These are phyloP conservation scores for Synanceia verrucosa DNA, from an alignment of 2,797 vertebrate genomes.

Conservation along the genomic window DNA sequence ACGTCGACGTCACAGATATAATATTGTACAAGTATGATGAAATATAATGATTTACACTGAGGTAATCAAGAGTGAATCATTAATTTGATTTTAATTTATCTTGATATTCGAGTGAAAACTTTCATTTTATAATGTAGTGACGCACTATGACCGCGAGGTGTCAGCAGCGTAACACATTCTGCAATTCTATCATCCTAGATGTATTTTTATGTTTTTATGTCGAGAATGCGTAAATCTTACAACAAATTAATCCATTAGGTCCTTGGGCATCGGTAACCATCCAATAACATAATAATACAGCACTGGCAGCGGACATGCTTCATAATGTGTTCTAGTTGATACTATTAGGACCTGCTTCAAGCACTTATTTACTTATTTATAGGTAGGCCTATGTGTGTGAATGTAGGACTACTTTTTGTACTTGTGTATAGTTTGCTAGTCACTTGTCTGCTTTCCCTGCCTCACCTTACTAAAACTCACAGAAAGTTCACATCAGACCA, in stretches of 20 bases:
- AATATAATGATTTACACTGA: fast-evolving
- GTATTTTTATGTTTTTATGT: background rate
- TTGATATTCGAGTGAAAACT: background rate
- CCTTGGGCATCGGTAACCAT: background rate
- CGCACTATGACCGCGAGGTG: constrained; percentile 5
- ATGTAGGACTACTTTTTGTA: background rate
- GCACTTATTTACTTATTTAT: background rate
- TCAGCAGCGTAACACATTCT: constrained; percentile 19
- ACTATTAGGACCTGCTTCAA: background rate
- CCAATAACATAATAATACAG: background rate
- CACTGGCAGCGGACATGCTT: background rate
- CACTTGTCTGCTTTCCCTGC: background rate
- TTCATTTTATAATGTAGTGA: constrained; percentile 11
- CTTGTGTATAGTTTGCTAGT: background rate
- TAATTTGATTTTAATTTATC: fast-evolving
- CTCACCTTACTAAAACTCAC: background rate
- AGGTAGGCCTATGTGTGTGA: background rate
- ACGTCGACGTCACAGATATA: fast-evolving
- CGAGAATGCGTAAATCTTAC: background rate
- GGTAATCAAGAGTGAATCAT: fast-evolving
- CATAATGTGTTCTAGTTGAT: background rate
- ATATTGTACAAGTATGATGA: fast-evolving
- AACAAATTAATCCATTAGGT: background rate
- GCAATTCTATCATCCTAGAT: background rate
- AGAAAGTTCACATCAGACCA: background rate